These are phyloP conservation scores for Ormyrus nitidulus DNA, from an alignment of 2,888 invertebrate species.

Conservation along the genomic window DNA sequence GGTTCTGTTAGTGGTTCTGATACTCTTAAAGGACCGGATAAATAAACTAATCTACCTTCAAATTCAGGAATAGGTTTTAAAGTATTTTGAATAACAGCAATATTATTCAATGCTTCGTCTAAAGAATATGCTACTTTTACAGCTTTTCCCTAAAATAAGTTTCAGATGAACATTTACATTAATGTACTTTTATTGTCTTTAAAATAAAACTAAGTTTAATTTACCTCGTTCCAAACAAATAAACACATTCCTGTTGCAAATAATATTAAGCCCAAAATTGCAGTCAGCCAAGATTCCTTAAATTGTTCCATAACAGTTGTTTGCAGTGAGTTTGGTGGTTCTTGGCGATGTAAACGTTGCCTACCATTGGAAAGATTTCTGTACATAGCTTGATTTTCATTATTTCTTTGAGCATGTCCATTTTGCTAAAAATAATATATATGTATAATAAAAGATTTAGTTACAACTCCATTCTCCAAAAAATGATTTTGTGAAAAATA, in stretches of 20 bases:
- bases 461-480: not conserved
- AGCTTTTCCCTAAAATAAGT: slow-evolving; percentile 81
- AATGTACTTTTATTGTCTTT: not conserved
- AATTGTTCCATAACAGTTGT: slow-evolving; percentile 77
- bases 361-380: slow-evolving; percentile 42
- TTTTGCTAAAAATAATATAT: slow-evolving; percentile 40
- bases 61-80: slow-evolving; percentile 78
- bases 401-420: slow-evolving; percentile 41
- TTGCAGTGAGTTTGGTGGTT: slow-evolving; percentile 12
- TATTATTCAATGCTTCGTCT: slow-evolving; percentile 84
- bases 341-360: slow-evolving; percentile 29
- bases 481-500: slow-evolving; percentile 3
- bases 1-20: slow-evolving; percentile 90
- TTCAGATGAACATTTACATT: too few species aligned
- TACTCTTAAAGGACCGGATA: slow-evolving; percentile 84
- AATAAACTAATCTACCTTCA: slow-evolving; percentile 86
- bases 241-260: slow-evolving; percentile 83
- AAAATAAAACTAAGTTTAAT: not conserved
- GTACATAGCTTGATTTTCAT: slow-evolving; percentile 1
- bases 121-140: slow-evolving; percentile 87
- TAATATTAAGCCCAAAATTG: slow-evolving; percentile 82
- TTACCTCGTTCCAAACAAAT: slow-evolving; percentile 91
- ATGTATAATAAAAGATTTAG: slow-evolving; percentile 2
- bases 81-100: slow-evolving; percentile 77
- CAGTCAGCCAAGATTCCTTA: slow-evolving; percentile 84